Percentiles rank a stretch among this genome's conserved stretches.
Evolutionary conservation across 2,797 vertebrate genomes (phyloP).

Genomic region (Sylvilagus floridanus): DNA sequence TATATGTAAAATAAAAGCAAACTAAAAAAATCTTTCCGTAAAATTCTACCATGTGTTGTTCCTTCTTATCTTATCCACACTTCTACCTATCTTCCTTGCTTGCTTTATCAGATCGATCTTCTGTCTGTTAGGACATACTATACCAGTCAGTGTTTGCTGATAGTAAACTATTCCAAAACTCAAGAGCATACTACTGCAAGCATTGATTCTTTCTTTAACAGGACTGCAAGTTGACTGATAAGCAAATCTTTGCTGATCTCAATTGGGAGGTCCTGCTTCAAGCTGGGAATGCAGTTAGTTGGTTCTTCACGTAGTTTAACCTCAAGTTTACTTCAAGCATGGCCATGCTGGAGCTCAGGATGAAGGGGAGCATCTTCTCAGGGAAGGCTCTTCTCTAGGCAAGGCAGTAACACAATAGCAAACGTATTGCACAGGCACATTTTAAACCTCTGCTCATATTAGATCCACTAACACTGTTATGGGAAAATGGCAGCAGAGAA

Average conservation of each 20-base stretch:
- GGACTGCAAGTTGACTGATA: background rate
- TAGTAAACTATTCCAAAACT: background rate
- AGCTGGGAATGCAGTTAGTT: background rate
- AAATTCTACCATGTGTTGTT: background rate
- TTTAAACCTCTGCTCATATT: background rate
- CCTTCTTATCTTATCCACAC: background rate
- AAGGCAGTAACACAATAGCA: background rate
- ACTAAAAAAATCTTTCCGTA: background rate
- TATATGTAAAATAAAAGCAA: background rate
- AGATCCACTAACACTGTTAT: background rate
- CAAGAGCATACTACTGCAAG: background rate
- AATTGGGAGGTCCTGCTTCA: background rate
- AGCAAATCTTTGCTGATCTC: background rate
- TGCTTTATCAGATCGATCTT: background rate
- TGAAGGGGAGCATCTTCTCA: background rate
- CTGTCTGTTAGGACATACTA: background rate
- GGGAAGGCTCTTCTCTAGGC: background rate
- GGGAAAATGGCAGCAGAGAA: no score
- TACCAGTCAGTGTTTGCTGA: background rate
- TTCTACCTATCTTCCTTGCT: background rate
- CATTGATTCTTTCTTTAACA: background rate
- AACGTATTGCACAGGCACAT: background rate
- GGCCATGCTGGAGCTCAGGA: background rate
- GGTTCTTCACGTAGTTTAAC: background rate
- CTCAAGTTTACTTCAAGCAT: background rate